Percentiles rank a stretch among this genome's conserved stretches.
Conservation (phyloP, 2,888 invertebrate genomes). For the Lithophane leautieri region DNA sequence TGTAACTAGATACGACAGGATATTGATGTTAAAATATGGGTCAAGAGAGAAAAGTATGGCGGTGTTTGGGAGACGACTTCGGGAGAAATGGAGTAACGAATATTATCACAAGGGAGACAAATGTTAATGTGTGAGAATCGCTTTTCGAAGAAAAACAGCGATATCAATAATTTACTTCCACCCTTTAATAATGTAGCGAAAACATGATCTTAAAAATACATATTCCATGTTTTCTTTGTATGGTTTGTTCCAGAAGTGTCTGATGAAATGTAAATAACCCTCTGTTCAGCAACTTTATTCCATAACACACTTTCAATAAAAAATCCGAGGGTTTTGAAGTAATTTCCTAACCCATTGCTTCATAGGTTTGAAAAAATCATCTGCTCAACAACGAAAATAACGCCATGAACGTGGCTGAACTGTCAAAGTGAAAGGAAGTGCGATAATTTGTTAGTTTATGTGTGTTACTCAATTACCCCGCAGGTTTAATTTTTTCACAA, state of each 20-base stretch:
- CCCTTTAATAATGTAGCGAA: background rate
- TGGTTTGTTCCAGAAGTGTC: background rate
- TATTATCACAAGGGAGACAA: constrained; percentile 17
- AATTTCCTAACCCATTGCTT: too few species aligned
- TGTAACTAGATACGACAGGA: constrained; percentile 60
- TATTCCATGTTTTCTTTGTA: background rate
- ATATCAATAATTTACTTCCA: constrained; percentile 15
- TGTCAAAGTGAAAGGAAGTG: too few species aligned
- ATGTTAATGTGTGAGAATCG: constrained; percentile 23
- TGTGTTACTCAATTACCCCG: too few species aligned
- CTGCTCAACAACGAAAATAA: too few species aligned
- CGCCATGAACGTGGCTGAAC: too few species aligned
- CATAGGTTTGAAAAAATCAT: too few species aligned
- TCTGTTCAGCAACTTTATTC: background rate
- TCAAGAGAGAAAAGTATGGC: constrained; percentile 42
- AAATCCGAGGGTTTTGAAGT: too few species aligned
- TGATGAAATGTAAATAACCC: background rate
- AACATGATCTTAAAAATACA: background rate
- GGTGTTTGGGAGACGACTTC: background rate
- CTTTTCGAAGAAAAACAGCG: constrained; percentile 30
- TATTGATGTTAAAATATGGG: constrained; percentile 62
- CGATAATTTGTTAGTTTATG: too few species aligned
- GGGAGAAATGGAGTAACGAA: background rate
- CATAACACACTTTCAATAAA: background rate
- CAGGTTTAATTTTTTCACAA: background rate